phyloP scores from a whole-genome alignment of 2,888 invertebrate genomes.

The Busseola fusca region DNA sequence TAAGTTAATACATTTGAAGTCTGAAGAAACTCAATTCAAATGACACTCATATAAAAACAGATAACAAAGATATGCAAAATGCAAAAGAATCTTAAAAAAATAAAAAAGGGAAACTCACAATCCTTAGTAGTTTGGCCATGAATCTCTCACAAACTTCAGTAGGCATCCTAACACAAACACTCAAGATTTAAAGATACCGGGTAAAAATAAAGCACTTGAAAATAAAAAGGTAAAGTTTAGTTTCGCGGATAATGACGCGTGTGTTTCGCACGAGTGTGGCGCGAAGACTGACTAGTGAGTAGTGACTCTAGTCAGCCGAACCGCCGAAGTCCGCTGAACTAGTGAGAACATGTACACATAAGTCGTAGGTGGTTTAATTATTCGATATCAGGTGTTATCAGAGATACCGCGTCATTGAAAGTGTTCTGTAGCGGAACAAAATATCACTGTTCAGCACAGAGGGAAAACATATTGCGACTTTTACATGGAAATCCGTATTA shows the following conservation, averaged over 20 bases:
- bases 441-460: conserved; percentile 23
- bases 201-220: conserved; percentile 49
- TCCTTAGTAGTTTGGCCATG: conserved; percentile 69
- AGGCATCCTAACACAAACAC: conserved; percentile 71
- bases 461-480: conserved; percentile 28
- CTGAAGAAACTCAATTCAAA: conserved; percentile 35
- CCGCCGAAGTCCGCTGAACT: not conserved
- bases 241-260: conserved; percentile 32
- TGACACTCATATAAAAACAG: conserved; percentile 30
- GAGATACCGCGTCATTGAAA: conserved; percentile 49
- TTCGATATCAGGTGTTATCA: conserved; percentile 60
- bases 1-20: conserved; percentile 18
- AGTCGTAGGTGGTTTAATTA: conserved; percentile 58
- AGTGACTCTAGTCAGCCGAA: no score
- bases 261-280: conserved; percentile 35
- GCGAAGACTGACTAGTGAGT: conserved; percentile 61
- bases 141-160: conserved; percentile 77
- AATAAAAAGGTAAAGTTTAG: conserved; percentile 31
- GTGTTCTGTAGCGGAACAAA: conserved; percentile 37
- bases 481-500: conserved; percentile 53
- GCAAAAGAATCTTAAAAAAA: conserved; percentile 3
- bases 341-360: conserved; percentile 27
- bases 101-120: conserved; percentile 70
- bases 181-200: conserved; percentile 46
- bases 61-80: conserved; percentile 24